Evolutionary conservation across 2,113 vertebrate genomes (phyloP).

Genomic region (Tylochromis polylepis): DNA sequence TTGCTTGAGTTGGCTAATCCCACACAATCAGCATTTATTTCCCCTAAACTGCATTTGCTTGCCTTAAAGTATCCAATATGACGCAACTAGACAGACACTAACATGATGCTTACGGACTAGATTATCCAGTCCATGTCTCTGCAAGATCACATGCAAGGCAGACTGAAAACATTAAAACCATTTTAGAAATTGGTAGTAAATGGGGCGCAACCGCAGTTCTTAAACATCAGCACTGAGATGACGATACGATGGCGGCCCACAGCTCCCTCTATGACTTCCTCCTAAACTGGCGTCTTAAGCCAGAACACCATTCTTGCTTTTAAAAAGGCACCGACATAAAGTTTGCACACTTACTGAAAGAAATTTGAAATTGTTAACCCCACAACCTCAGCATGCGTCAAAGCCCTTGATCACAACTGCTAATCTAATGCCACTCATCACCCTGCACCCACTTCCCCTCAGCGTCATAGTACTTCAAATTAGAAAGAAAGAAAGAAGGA

Average conservation of each 20-base stretch:
- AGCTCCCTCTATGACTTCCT: background rate
- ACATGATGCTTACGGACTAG: background rate
- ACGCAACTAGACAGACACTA: background rate
- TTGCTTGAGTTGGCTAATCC: background rate
- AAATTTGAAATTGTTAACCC: background rate
- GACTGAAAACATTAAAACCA: background rate
- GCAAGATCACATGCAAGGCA: background rate
- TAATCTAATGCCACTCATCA: conserved; percentile 2
- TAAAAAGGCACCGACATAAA: conserved; percentile 49
- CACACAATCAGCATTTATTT: background rate
- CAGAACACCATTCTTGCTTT: background rate
- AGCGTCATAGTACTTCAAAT: background rate
- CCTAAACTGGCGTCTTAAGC: background rate
- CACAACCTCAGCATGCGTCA: background rate
- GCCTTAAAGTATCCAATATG: background rate
- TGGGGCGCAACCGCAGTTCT: background rate
- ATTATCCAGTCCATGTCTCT: background rate
- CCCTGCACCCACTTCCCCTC: background rate
- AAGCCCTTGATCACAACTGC: background rate
- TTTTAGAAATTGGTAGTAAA: background rate
- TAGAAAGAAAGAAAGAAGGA: background rate
- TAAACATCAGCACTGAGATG: background rate
- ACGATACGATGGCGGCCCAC: background rate
- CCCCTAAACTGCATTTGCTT: background rate
- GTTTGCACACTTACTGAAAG: conserved; percentile 24